Conservation (phyloP, 2,888 invertebrate genomes). For the Tolmerus cingulatus region DNA sequence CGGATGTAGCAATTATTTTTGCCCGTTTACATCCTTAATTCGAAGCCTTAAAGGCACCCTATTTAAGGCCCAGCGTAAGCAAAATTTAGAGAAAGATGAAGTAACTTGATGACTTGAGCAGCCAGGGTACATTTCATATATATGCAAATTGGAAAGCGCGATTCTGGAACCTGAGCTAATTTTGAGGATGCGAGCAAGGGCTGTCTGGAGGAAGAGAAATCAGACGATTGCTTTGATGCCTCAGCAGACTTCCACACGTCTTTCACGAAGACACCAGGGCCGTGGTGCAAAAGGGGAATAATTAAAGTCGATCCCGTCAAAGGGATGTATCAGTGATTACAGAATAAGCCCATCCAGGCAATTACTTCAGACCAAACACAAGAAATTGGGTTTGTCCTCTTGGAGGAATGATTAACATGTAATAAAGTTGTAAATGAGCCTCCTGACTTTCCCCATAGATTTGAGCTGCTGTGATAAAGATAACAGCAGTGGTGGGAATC, state of each 20-base stretch:
- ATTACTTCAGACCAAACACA: slow-evolving; percentile 34
- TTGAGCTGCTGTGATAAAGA: slow-evolving; percentile 21
- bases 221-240: background rate
- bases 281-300: background rate
- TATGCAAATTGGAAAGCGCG: background rate
- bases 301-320: background rate
- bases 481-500: background rate
- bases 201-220: background rate
- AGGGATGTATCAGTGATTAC: slow-evolving; percentile 12
- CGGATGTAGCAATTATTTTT: no score
- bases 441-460: slow-evolving; percentile 6
- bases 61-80: background rate
- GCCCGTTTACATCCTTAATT: background rate
- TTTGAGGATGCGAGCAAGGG: background rate
- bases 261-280: background rate
- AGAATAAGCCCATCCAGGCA: slow-evolving; percentile 25
- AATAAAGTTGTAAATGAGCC: slow-evolving; percentile 42
- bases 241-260: background rate
- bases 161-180: background rate
- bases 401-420: slow-evolving; percentile 40
- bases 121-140: background rate
- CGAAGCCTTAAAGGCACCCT: background rate
- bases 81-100: background rate
- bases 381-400: slow-evolving; percentile 39
- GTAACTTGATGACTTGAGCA: background rate